phyloP scores from a whole-genome alignment of 2,797 vertebrate genomes.

The Enoplosus armatus region DNA sequence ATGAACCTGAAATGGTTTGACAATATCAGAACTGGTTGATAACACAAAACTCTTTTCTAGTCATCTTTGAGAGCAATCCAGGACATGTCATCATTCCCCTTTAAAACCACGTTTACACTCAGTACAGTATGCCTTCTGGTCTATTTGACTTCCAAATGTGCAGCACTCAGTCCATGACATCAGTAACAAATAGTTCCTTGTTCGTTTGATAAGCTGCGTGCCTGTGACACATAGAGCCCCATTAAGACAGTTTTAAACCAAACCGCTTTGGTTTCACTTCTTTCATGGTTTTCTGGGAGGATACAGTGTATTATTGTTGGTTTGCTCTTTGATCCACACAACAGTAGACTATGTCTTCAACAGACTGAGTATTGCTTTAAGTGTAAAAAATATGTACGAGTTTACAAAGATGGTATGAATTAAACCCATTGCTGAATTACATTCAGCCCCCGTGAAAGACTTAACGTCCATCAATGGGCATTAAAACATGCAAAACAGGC shows the following conservation, averaged over 20 bases:
- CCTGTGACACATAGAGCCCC: constrained; percentile 25
- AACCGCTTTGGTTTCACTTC: constrained; percentile 25
- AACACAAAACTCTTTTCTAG: neutral
- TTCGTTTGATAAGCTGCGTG: constrained; percentile 31
- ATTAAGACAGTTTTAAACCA: constrained; percentile 31
- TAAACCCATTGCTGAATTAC: constrained; percentile 3
- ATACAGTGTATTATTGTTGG: constrained; percentile 31
- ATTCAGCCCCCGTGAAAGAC: neutral
- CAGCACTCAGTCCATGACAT: constrained; percentile 13
- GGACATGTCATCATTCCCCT: neutral
- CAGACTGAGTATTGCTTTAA: constrained; percentile 16
- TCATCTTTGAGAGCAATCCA: neutral
- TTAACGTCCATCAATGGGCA: neutral
- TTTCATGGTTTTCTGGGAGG: constrained; percentile 24
- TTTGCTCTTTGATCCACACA: constrained; percentile 25
- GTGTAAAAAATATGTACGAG: constrained; percentile 34
- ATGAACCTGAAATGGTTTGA: neutral
- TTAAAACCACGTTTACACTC: constrained; percentile 12
- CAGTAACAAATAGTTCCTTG: constrained; percentile 47
- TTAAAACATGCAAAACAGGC: neutral
- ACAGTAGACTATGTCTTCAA: constrained; percentile 6
- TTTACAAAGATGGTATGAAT: constrained; percentile 20
- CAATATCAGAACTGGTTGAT: neutral
- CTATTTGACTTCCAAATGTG: constrained; percentile 64
- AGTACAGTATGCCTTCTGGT: neutral